Conservation (phyloP, 2,888 invertebrate species). For the Megamerina dolium region DNA sequence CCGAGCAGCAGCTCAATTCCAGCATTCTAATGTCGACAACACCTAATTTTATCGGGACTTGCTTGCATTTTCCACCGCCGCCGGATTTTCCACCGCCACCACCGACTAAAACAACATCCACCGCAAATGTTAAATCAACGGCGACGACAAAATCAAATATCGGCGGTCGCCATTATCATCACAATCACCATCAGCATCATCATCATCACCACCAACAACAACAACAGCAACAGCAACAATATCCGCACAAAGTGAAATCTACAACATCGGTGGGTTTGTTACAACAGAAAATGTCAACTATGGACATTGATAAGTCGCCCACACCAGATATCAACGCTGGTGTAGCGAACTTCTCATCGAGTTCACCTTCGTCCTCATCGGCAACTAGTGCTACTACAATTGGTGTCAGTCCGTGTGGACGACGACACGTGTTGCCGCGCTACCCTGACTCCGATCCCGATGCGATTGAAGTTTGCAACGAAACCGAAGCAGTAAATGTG, state of each 20-base stretch:
- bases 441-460: conserved; percentile 46
- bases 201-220: conserved; percentile 14
- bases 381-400: conserved; percentile 21
- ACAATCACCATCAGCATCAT: conserved; percentile 20
- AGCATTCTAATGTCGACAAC: conserved; percentile 22
- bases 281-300: conserved; percentile 4
- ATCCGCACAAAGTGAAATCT: conserved; percentile 14
- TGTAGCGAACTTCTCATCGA: conserved; percentile 7
- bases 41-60: conserved; percentile 27
- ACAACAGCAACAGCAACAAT: conserved; percentile 13
- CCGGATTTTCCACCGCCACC: conserved; percentile 57
- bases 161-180: conserved; percentile 16
- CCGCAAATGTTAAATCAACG: conserved; percentile 9
- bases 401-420: conserved; percentile 26
- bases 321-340: conserved; percentile 1
- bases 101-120: conserved; percentile 14
- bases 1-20: conserved; percentile 12
- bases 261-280: conserved; percentile 3
- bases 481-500: conserved; percentile 31
- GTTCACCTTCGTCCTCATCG: conserved; percentile 17
- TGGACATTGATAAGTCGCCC: conserved; percentile 6
- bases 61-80: conserved; percentile 64
- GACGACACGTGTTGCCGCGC: conserved; percentile 36
- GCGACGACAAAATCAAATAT: conserved; percentile 14
- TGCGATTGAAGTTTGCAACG: conserved; percentile 47